Base-by-base conservation (phyloP, 2,888 invertebrate genomes). In the Tortricodes alternella region DNA sequence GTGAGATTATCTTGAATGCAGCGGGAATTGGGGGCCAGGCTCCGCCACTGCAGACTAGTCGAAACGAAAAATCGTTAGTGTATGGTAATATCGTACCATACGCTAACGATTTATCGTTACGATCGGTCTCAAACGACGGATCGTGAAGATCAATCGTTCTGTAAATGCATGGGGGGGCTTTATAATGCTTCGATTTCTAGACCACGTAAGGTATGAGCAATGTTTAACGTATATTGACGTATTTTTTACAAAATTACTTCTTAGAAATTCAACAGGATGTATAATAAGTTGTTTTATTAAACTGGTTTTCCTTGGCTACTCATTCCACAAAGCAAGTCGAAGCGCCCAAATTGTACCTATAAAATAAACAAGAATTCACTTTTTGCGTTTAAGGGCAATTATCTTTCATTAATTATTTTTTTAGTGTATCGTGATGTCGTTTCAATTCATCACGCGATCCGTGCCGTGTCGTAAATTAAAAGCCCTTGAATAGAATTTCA, bases 201-300 rank as follows among this genome's bases (percentile, higher is more conserved):
- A n/a, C 5, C 3, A n/a, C 8, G 8, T 27, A 27, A 27, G 27
- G 5, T 13, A 9, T 9, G 16, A 15, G 24, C 24, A 24, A 41
- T 16, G 37, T 19, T 19, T 37, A 19, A 9, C 11, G 9, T 24
- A 24, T 11, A 24, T 29, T 29, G n/a, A n/a, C n/a, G 11, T 6
- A 34, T 18, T 41, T 37, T 37, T 50, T 37, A 50, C 49, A 37
- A 41, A 24, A 50, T 37, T 9, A 29, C 29, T 55, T 56, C 56
- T 50, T 15, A 18, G 56, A 32, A 56, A 37, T 21, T 35, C 35
- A 56, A 21, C 49, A 56, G 56, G 56, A 56, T 56, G 29, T 41
- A 35, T 50, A 41, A 24, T n/a, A 18, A 56, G 23, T 50, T 32
- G 37, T 50, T 43, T 46, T 56, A 56, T 50, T 56, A 32, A 44